Base-by-base conservation (phyloP, 2,113 vertebrate species). In the Casuarius casuarius region DNA sequence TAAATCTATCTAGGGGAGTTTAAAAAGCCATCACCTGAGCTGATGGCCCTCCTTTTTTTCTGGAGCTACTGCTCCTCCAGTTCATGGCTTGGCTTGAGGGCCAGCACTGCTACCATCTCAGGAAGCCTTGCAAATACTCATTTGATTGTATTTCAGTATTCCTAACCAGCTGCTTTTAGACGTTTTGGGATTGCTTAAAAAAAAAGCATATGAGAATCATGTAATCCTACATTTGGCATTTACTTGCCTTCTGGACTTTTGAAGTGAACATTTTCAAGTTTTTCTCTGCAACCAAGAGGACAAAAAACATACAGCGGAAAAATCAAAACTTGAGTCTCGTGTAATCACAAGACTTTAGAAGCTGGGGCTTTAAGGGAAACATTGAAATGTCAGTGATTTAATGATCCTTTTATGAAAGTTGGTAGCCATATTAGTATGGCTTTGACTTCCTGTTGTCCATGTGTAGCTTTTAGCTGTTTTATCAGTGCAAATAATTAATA, bases 41-140 rank as follows among this genome's bases (percentile, higher is more conserved):
- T 91, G 62, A 18, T 58, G 54, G 17, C 31, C 77, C n/a, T 84
- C 33, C 62, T 79, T 83, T 65, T 61, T 6, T 46, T 79, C 15
- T 61, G 74, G 74, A 91, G 44, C 61, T 79, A 29, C 0, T 58
- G 22, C 33, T 85, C 7, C 84, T 79, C 44, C 35, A 26, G 52
- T 44, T 31, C 21, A 40, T 40, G n/a, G 12, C 56, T 8, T 81
- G 81, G 28, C 80, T 49, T 61, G 49, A 81, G 77, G 28, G 35
- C 14, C 23, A 1, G 10, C 19, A 11, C 40, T 76, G 21, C 48
- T 10, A 0, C 35, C 51, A 10, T 56, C 3, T 0, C 31, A 16
- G 33, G 62, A 87, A 76, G 26, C 52, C 23, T 89, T 76, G 48
- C 40, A 56, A 68, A 49, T 49, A 5, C 15, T 75, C 2, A 1